Evolutionary conservation across 2,888 invertebrate genomes (phyloP).

Genomic region (Erebia ligea): DNA sequence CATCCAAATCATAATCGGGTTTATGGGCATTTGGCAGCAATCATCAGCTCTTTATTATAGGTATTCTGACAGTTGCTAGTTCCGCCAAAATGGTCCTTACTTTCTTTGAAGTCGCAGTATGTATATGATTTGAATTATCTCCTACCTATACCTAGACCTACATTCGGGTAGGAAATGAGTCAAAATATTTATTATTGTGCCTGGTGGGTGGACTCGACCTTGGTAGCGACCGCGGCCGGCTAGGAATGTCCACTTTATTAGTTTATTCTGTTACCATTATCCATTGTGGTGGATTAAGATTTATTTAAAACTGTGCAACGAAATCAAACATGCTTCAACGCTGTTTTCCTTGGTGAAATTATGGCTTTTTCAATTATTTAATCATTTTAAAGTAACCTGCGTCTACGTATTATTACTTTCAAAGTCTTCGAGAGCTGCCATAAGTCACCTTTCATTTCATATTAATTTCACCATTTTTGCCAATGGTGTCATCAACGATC

Average conservation of each 20-base stretch:
- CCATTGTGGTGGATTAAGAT: constrained; percentile 25
- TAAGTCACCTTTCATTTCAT: too few species aligned
- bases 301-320: constrained; percentile 17
- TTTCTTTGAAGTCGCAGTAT: constrained; percentile 32
- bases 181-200: constrained; percentile 60
- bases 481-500: too few species aligned
- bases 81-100: constrained; percentile 16
- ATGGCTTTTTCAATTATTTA: neutral
- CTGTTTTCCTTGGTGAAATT: neutral
- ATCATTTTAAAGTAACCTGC: too few species aligned
- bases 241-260: constrained; percentile 56
- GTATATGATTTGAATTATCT: constrained; percentile 32
- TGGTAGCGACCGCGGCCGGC: constrained; percentile 59
- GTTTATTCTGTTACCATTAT: constrained; percentile 35
- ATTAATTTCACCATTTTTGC: too few species aligned
- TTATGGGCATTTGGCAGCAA: constrained; percentile 22
- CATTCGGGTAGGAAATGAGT: constrained; percentile 60
- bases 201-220: constrained; percentile 64
- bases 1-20: constrained; percentile 21
- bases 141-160: constrained; percentile 49
- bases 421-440: too few species aligned
- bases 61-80: neutral
- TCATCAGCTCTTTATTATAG: constrained; percentile 19
- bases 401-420: neutral
- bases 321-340: constrained; percentile 10